These are phyloP conservation scores for Drosophila peninsularis DNA, from an alignment of 2,888 invertebrate genomes.

Conservation along the genomic window DNA sequence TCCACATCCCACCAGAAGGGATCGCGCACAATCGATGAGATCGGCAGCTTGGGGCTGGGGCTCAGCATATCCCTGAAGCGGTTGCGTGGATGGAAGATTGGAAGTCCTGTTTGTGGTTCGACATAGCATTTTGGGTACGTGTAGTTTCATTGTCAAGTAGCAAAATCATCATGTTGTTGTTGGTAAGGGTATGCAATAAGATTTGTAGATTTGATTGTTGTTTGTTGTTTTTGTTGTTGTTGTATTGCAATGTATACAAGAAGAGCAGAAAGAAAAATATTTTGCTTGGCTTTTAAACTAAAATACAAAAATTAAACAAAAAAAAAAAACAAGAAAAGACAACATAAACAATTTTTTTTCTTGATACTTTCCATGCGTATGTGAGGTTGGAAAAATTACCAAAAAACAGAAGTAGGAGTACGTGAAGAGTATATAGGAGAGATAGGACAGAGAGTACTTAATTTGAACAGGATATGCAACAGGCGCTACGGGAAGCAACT, in stretches of 20 bases:
- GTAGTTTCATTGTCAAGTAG: conserved; percentile 43
- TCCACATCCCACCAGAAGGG: conserved; percentile 96
- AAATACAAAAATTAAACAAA: conserved; percentile 72
- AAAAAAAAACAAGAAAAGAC: conserved; percentile 77
- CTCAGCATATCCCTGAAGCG: conserved; percentile 89
- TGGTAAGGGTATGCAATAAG: conserved; percentile 57
- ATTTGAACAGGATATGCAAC: conserved; percentile 17
- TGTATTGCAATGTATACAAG: conserved; percentile 79
- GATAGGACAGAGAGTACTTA: conserved; percentile 16
- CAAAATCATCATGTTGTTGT: conserved; percentile 47
- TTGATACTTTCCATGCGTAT: conserved; percentile 82
- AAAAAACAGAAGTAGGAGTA: conserved; percentile 41
- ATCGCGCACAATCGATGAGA: conserved; percentile 93
- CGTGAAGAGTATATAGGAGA: conserved; percentile 11
- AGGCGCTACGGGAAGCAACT: conserved; percentile 63
- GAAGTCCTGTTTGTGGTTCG: conserved; percentile 86
- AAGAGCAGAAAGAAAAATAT: conserved; percentile 81
- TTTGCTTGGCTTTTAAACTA: conserved; percentile 81
- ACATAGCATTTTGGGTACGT: conserved; percentile 49
- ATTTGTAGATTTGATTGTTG: conserved; percentile 53
- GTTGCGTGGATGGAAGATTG: conserved; percentile 89
- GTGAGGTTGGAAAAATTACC: conserved; percentile 73
- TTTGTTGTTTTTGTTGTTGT: conserved; percentile 27
- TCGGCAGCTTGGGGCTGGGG: conserved; percentile 91
- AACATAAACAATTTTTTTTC: conserved; percentile 68